Evolutionary conservation across 2,888 invertebrate species (phyloP).

Genomic region (Tribolium freemani): DNA sequence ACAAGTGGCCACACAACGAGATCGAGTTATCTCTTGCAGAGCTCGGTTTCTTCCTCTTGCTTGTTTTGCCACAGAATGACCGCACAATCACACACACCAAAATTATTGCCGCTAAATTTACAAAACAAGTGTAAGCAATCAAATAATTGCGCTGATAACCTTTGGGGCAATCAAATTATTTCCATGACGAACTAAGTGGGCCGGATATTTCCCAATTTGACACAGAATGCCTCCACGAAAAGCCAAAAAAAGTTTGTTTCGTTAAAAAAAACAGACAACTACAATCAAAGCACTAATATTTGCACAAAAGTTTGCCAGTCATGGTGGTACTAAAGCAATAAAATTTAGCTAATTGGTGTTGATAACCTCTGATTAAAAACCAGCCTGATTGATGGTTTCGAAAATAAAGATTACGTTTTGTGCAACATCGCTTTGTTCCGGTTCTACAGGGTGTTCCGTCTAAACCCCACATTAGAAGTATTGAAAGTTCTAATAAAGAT

Average conservation of each 20-base stretch:
- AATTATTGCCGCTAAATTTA: constrained; percentile 2
- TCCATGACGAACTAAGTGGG: neutral
- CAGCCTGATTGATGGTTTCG: neutral
- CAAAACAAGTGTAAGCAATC: neutral
- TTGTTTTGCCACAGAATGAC: constrained; percentile 26
- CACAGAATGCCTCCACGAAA: too few relatives aligned
- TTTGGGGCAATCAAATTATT: neutral
- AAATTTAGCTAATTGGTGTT: constrained; percentile 22
- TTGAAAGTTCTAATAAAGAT: too few relatives aligned
- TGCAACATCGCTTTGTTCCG: neutral
- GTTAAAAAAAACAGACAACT: too few relatives aligned
- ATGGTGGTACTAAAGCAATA: constrained; percentile 2
- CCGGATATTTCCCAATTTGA: too few relatives aligned
- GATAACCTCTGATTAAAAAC: constrained; percentile 20
- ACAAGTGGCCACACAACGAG: constrained; percentile 56
- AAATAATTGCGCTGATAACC: constrained; percentile 1
- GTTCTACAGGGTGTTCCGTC: too few relatives aligned
- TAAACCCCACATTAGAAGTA: too few relatives aligned
- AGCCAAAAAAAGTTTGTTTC: too few relatives aligned
- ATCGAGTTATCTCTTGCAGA: constrained; percentile 40
- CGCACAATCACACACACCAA: constrained; percentile 13
- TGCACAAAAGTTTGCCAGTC: neutral
- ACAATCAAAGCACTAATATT: neutral
- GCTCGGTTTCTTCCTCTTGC: constrained; percentile 32
- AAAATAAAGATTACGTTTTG: neutral